These are phyloP conservation scores for Clinocottus analis DNA, from an alignment of 2,113 vertebrate genomes.

Conservation along the genomic window DNA sequence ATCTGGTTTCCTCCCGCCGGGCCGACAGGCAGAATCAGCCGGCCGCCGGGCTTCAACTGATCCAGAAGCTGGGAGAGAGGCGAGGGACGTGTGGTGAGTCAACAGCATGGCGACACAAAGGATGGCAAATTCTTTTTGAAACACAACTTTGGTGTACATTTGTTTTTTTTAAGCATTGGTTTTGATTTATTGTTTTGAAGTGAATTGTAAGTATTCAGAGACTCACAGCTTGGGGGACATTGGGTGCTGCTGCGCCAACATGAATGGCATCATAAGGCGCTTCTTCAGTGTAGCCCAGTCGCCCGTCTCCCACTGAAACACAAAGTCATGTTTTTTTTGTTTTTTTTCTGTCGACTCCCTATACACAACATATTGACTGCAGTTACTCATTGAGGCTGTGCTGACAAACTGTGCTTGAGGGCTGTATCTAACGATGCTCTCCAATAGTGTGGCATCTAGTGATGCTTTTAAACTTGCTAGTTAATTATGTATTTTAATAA, in stretches of 20 bases:
- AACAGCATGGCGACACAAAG: neutral
- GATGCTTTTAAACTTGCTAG: neutral
- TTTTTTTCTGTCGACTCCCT: neutral
- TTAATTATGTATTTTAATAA: neutral
- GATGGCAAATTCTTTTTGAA: too few relatives aligned
- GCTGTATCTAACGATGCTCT: neutral
- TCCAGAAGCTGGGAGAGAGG: conserved; percentile 90
- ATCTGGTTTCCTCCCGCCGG: conserved; percentile 99
- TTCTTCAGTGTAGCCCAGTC: conserved; percentile 90
- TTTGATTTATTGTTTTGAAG: neutral
- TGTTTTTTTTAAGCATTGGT: neutral
- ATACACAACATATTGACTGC: neutral
- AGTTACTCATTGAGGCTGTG: neutral
- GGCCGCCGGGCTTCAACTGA: conserved; percentile 97
- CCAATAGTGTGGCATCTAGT: too few relatives aligned
- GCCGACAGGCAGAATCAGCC: conserved; percentile 96
- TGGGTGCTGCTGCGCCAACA: conserved; percentile 95
- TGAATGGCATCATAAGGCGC: conserved; percentile 98
- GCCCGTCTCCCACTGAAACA: conserved; percentile 95
- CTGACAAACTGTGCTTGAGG: neutral
- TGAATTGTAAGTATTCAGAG: conserved; percentile 1
- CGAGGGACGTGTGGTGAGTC: neutral
- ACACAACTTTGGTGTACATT: too few relatives aligned
- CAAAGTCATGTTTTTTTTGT: conserved; percentile 28
- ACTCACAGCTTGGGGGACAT: conserved; percentile 96